Percentiles rank a stretch among this genome's conserved stretches.
Evolutionary conservation across 2,113 vertebrate species (phyloP).

Genomic region (Cyanoliseus patagonus): DNA sequence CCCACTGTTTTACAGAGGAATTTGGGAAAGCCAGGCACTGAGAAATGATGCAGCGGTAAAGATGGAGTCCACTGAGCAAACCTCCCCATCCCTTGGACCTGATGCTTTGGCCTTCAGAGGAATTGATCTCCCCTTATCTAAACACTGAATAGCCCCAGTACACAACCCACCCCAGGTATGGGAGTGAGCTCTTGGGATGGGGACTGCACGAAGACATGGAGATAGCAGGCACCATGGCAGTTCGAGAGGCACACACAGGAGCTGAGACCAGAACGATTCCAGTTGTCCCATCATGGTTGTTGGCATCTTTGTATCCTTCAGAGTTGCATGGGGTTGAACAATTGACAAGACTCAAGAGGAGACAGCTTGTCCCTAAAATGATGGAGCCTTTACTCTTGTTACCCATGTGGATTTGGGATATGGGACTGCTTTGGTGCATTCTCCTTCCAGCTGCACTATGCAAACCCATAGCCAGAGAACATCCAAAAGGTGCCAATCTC

Average conservation of each 20-base stretch:
- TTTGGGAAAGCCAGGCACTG: conserved; percentile 27
- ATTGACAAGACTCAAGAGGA: neutral
- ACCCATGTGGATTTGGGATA: neutral
- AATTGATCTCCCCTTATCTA: neutral
- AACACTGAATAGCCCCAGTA: neutral
- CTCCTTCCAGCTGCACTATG: neutral
- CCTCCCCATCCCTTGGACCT: neutral
- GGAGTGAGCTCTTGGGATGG: neutral
- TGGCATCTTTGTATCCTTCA: neutral
- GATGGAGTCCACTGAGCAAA: neutral
- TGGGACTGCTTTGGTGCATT: neutral
- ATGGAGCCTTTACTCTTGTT: neutral
- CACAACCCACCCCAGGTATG: neutral
- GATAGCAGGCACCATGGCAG: neutral
- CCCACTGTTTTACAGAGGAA: neutral
- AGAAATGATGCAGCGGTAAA: neutral
- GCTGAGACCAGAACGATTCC: neutral
- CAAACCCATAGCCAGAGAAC: neutral
- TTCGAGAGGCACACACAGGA: conserved; percentile 14
- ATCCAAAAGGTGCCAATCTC: neutral
- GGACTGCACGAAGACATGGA: neutral
- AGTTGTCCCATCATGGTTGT: neutral
- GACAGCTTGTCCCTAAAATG: neutral
- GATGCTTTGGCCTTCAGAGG: neutral
- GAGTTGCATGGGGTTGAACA: neutral